Evolutionary conservation across 1,140 invertebrate genomes (phyloP).

Genomic region (Apis cerana): DNA sequence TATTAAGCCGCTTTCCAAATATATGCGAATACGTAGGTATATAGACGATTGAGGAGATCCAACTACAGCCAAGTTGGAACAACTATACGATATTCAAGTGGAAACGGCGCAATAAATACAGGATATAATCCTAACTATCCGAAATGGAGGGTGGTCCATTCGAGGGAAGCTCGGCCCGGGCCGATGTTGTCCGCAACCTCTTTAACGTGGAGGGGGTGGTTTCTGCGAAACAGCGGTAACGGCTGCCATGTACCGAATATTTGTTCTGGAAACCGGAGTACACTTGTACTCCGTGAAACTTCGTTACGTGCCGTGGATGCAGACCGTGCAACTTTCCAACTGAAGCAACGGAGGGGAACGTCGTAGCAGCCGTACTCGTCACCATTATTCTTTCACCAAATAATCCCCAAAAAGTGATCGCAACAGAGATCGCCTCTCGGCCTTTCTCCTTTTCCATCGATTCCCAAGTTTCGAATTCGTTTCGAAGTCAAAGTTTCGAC

Average conservation of each 20-base stretch:
- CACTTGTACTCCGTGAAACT: conserved; percentile 27
- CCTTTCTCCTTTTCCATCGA: too few relatives aligned
- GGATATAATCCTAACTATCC: conserved; percentile 23
- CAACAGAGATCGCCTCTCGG: too few relatives aligned
- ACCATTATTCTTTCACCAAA: neutral
- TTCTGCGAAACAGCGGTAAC: conserved; percentile 7
- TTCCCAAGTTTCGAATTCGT: too few relatives aligned
- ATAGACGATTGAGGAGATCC: neutral
- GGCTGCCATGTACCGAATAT: conserved; percentile 38
- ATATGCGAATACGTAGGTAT: neutral
- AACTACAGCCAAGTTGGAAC: neutral
- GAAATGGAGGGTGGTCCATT: conserved; percentile 10
- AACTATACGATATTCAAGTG: neutral
- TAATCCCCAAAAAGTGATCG: too few relatives aligned
- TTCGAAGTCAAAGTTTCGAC: neutral
- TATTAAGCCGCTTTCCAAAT: neutral
- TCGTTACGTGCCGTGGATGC: conserved; percentile 40
- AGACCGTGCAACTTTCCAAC: conserved; percentile 30
- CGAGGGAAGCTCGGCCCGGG: too few relatives aligned
- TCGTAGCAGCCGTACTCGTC: neutral
- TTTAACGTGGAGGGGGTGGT: neutral
- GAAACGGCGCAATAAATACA: conserved; percentile 25
- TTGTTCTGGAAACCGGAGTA: conserved; percentile 35
- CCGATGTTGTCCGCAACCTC: conserved; percentile 10
- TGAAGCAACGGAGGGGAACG: neutral